Base-by-base conservation (phyloP, 2,888 invertebrate genomes). In the Athetis lepigone region DNA sequence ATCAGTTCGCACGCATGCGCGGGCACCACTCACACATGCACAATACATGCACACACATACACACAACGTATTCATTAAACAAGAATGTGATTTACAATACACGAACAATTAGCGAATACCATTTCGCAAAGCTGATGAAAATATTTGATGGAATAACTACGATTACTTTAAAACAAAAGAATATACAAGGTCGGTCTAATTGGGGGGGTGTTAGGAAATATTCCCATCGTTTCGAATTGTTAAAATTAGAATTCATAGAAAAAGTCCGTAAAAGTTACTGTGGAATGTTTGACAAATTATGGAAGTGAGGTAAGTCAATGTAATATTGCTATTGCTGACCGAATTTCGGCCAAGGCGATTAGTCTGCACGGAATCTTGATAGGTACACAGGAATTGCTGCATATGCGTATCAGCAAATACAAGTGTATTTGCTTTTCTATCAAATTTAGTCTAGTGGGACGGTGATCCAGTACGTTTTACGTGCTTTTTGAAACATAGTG, bases 41-140 rank as follows among this genome's bases (percentile, higher is more conserved):
- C 45, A 51, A 64, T 49, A 67, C 39, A 63, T n/a, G 47, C 69
- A 76, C 70, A 73, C 73, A 68, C 21, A 37, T 29, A 60, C 58
- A 39, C 27, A 2, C 74, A 82, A 85, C 79, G 80, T 82, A 79
- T 81, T 82, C 86, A 88, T 88, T 89, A 88, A 78, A 72, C 68
- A 81, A 82, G 85, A 85, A 88, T 86, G 87, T 80, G 80, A 88
- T 85, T 84, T 84, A 84, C 82, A 81, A 75, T 79, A 63, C 61
- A 46, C 19, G 50, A 58, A 77, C 78, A 80, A 79, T 85, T 85
- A 83, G 70, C 75, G 70, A 79, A 82, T 81, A 62, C 77, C 71
- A 71, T 85, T 84, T 84, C 80, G 83, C 79, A 86, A 82, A 65
- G 50, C 55, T 77, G 72, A 77, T 76, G 75, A 71, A 77, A 73